Evolutionary conservation across 2,888 invertebrate genomes (phyloP).

Genomic region (Celastrina argiolus): DNA sequence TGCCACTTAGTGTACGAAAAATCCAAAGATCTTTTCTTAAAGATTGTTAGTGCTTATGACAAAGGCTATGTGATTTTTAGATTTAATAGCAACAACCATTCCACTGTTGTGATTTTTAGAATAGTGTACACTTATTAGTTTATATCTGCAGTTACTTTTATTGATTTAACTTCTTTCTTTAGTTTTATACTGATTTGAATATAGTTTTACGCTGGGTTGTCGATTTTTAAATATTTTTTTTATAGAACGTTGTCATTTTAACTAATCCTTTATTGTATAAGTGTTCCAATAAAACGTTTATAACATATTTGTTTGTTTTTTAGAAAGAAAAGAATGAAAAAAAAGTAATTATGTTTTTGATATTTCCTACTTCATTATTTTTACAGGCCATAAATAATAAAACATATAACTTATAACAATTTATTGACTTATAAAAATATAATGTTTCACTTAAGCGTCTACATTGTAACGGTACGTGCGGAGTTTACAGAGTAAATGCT

Average conservation of each 20-base stretch:
- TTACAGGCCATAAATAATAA: background rate
- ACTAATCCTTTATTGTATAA: conserved; percentile 11
- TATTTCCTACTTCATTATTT: background rate
- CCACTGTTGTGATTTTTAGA: conserved; percentile 71
- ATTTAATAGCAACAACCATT: conserved; percentile 67
- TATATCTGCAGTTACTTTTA: conserved; percentile 38
- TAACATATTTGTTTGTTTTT: background rate
- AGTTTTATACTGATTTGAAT: conserved; percentile 35
- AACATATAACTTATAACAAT: background rate
- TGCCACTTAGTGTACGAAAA: background rate
- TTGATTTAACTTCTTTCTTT: conserved; percentile 38
- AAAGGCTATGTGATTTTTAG: conserved; percentile 69
- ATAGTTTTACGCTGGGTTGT: conserved; percentile 38
- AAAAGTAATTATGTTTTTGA: background rate
- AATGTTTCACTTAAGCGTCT: background rate
- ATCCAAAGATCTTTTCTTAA: conserved; percentile 18
- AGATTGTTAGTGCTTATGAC: conserved; percentile 26
- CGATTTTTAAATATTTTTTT: conserved; percentile 6
- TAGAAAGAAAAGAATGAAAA: too few relatives aligned
- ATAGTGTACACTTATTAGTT: conserved; percentile 47
- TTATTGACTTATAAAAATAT: background rate
- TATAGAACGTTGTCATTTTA: background rate
- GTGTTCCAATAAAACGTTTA: conserved; percentile 15
- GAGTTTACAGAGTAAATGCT: background rate
- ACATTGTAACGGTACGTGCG: background rate